Percentiles rank a stretch among this genome's conserved stretches.
These are phyloP conservation scores for Holothuria glaberrima DNA, from an alignment of 35 echinoderm and acorn worm species.

Conservation along the genomic window DNA sequence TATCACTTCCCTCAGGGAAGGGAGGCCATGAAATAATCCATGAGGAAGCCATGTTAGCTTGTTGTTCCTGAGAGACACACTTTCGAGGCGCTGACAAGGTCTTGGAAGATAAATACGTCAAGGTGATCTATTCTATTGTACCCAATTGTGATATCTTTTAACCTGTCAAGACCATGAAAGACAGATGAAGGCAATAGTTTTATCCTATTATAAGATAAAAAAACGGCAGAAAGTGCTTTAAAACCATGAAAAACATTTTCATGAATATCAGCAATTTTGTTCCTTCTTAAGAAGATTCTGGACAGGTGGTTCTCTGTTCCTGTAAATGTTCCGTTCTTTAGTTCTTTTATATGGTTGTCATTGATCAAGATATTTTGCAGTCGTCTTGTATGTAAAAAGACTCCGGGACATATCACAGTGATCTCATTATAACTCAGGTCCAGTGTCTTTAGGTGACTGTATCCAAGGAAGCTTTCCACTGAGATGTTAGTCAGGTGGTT, in stretches of 20 bases:
- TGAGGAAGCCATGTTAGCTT: background rate
- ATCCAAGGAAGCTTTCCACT: background rate
- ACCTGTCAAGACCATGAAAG: background rate
- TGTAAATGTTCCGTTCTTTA: background rate
- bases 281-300: background rate
- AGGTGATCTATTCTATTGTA: background rate
- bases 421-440: background rate
- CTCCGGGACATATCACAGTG: background rate
- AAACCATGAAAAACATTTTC: background rate
- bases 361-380: background rate
- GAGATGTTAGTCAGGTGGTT: background rate
- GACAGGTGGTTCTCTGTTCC: background rate
- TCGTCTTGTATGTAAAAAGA: background rate
- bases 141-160: background rate
- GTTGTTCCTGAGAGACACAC: background rate
- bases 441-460: background rate
- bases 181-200: background rate
- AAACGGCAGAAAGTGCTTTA: background rate
- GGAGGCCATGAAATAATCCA: slow-evolving; percentile 16
- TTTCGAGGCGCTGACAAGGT: background rate
- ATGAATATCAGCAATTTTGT: background rate
- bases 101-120: background rate
- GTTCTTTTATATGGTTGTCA: background rate
- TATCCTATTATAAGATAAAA: background rate
- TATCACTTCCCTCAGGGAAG: slow-evolving; percentile 4